phyloP scores from a whole-genome alignment of 2,113 vertebrate species.

The Trichomycterus rosablanca region DNA sequence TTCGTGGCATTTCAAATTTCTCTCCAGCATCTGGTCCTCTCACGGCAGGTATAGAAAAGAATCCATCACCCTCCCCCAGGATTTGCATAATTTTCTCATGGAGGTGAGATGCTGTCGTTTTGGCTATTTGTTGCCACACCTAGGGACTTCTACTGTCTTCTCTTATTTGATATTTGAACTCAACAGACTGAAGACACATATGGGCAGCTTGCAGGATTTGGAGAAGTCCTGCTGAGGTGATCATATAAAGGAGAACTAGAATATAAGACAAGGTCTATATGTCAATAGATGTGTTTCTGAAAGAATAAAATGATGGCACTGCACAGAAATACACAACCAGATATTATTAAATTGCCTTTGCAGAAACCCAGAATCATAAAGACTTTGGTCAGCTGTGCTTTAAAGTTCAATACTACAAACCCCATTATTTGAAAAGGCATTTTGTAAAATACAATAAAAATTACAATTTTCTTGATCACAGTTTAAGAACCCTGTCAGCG shows the following conservation, averaged over 20 bases:
- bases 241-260: conserved; percentile 8
- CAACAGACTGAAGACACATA: conserved; percentile 45
- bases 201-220: conserved; percentile 36
- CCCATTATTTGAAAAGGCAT: too few species aligned
- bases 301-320: conserved; percentile 7
- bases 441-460: too few species aligned
- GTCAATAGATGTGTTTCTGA: conserved; percentile 13
- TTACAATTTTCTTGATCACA: too few species aligned
- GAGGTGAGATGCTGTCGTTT: conserved; percentile 62
- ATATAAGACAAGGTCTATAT: not conserved
- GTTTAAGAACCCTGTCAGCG: too few species aligned
- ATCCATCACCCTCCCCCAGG: conserved; percentile 74
- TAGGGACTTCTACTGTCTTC: conserved; percentile 65
- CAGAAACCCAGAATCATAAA: too few species aligned
- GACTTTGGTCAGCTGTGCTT: too few species aligned
- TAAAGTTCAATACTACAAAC: too few species aligned
- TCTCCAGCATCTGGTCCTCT: conserved; percentile 72
- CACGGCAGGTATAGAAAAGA: conserved; percentile 69
- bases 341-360: too few species aligned
- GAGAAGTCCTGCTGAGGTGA: conserved; percentile 20
- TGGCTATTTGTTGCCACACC: conserved; percentile 67
- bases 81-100: conserved; percentile 73
- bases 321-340: too few species aligned
- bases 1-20: conserved; percentile 67
- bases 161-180: conserved; percentile 62